Evolutionary conservation across 2,113 vertebrate genomes (phyloP), one percentile per base, ranked within the genome.

Genomic region (Thalassarche chlororhynchos): DNA sequence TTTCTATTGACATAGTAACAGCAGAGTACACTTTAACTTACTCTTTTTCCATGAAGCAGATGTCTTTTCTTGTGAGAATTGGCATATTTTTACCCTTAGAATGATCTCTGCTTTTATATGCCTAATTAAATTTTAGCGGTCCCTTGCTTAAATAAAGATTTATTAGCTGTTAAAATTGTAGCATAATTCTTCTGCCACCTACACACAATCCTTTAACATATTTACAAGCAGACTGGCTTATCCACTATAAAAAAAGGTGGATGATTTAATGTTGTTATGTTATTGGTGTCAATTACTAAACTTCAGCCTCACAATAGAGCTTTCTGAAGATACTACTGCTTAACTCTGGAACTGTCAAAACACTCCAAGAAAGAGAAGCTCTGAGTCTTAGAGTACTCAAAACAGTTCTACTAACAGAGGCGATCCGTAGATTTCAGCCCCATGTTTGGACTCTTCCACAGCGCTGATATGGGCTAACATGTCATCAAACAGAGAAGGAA

Each of bases 71-170:
- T 98, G 91, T 84, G 96, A 98, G 97, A 97, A 98, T 14, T 96
- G 97, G 95, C 93, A 90, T 97, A 98, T 98, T 98, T 98, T 97
- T 97, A 98, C 97, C 95, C 97, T 98, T 89, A 88, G 97, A 98
- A 98, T 97, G 97, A 98, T 98, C 98, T 98, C 98, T 97, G 95
- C 97, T 98, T 98, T 98, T 98, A 98, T 98, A 98, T 98, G 97
- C 97, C 97, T 97, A 98, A 98, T 98, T 98, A 98, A 98, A 98
- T 98, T 98, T 98, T 98, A 98, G 98, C 96, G 18, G 96, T 97
- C 98, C 97, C 98, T 91, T 97, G 98, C 96, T 98, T 98, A 98
- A 98, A 98, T 98, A 98, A 98, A 98, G 98, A 98, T 98, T 98
- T 98, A 98, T 98, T 98, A 98, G 97, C 98, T 98, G 97, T 97